Base-by-base conservation (phyloP, 2,113 vertebrate genomes). In the Eonycteris spelaea region DNA sequence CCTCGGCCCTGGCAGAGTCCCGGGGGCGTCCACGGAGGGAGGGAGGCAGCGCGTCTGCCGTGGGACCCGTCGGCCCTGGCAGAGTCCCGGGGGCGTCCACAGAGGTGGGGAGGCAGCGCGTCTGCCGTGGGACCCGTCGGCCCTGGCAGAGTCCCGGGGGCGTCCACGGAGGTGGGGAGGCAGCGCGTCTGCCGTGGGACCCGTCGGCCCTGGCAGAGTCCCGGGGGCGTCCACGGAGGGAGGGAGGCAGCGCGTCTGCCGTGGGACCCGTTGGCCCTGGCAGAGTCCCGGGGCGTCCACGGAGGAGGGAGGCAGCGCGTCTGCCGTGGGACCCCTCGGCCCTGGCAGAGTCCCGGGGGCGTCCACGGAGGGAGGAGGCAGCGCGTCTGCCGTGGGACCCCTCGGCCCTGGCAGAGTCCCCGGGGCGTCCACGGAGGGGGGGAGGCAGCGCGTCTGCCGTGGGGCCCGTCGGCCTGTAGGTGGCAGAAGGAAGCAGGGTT, bases 401-500 rank as follows among this genome's bases (percentile, higher is more conserved):
- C n/a, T n/a, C n/a, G n/a, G 22, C 38, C 51, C 13, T 3, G 3
- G 9, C 35, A 7, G 30, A 45, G 51, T 38, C 45, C 0, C 0
- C 0, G 30, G 10, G 83, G 40, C 40, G 53, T 45, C 16, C 1
- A 0, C 0, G 8, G 4, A 33, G 26, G 35, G 21, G 6, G 24
- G 3, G 28, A 78, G 73, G 35, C 59, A 12, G 40, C 1, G 0
- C 11, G 33, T 53, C 65, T 79, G 45, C 13, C 11, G 45, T 48
- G 48, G 48, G 48, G 14, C 1, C 0, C 4, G 0, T 6, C 1
- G 0, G 96, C 97, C 97, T 96, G 84, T 96, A 97, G 97, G 80
- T 97, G 97, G 97, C 97, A 97, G 96, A 77, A 94, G 11, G 84
- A 92, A 96, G 82, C 97, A 80, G 86, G 82, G 7, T 75, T 97